Evolutionary conservation across 2,113 vertebrate species (phyloP), one percentile per base, ranked within the genome.

Genomic region (Mobula hypostoma): DNA sequence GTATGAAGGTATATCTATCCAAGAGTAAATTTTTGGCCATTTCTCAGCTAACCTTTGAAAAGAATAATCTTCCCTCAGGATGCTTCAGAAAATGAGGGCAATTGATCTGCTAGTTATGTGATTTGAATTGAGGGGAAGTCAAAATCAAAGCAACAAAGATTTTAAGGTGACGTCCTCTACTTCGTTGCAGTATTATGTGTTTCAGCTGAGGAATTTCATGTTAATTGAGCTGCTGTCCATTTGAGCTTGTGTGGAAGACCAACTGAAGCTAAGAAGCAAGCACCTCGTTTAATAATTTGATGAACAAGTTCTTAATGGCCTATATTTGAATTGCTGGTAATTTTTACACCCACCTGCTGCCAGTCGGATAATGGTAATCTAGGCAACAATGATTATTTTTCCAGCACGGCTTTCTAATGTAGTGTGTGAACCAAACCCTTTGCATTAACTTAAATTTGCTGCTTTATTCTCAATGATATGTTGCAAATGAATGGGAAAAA

Each of bases 401-500:
- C 61, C 85, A 66, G 85, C 61, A 90, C 61, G n/a, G 58, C 58
- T 88, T 27, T 88, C 36, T 27, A 48, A 21, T 85, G 82, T 48
- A 58, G 29, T 61, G 11, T 61, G 83, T 87, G 83, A 24, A 87
- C 27, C 83, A 61, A 61, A 87, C 29, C 32, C 58, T 48, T 48
- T 19, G 61, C 85, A 90, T 19, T n/a, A 90, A 90, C n/a, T 66
- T 8, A 90, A 90, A 90, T 61, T 24, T 90, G 29, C 27, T 29
- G 24, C 61, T 68, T 90, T 7, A 90, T 66, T 66, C 14, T 90
- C 29, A 68, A 68, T 32, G 56, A 61, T 24, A n/a, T n/a, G 58
- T 56, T n/a, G 83, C 48, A 87, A 87, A 87, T 87, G 85, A n/a
- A 90, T 90, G 61, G 61, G 66, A 90, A 66, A 90, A 90, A 90